Percentiles rank a stretch among this genome's conserved stretches.
These are phyloP conservation scores for Oreochromis grahami DNA, from an alignment of 2,797 vertebrate genomes.

Conservation along the genomic window DNA sequence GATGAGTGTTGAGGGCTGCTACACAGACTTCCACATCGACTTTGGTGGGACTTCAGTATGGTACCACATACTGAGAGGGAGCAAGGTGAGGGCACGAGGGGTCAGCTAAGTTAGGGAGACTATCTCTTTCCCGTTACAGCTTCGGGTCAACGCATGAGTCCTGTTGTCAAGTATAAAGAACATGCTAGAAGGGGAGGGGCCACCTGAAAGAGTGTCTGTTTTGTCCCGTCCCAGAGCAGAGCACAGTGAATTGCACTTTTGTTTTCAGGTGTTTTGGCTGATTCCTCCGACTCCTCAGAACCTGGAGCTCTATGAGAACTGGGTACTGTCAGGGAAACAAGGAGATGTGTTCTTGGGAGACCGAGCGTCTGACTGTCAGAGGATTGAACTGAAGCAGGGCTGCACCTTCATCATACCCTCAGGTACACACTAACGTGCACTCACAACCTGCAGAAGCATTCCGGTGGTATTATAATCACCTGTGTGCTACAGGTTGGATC, in stretches of 20 bases:
- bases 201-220: background rate
- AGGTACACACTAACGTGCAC: constrained; percentile 66
- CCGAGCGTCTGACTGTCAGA: constrained; percentile 88
- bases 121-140: background rate
- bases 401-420: constrained; percentile 96
- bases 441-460: background rate
- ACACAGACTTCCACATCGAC: constrained; percentile 97
- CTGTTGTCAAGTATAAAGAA: background rate
- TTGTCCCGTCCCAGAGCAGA: too few species aligned
- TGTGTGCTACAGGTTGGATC: constrained; percentile 86
- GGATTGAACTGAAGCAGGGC: constrained; percentile 93
- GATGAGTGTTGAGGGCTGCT: constrained; percentile 98
- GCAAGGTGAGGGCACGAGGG: constrained; percentile 79
- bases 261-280: constrained; percentile 91
- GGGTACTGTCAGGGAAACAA: constrained; percentile 97
- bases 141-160: rapidly evolving
- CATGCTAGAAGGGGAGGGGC: background rate
- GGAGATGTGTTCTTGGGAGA: constrained; percentile 96
- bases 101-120: background rate
- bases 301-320: constrained; percentile 96
- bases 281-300: constrained; percentile 94
- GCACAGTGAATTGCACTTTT: background rate
- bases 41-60: constrained; percentile 98
- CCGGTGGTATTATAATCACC: background rate
- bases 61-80: constrained; percentile 95